Evolutionary conservation across 1,140 invertebrate genomes (phyloP).

Genomic region (Zophobas morio): DNA sequence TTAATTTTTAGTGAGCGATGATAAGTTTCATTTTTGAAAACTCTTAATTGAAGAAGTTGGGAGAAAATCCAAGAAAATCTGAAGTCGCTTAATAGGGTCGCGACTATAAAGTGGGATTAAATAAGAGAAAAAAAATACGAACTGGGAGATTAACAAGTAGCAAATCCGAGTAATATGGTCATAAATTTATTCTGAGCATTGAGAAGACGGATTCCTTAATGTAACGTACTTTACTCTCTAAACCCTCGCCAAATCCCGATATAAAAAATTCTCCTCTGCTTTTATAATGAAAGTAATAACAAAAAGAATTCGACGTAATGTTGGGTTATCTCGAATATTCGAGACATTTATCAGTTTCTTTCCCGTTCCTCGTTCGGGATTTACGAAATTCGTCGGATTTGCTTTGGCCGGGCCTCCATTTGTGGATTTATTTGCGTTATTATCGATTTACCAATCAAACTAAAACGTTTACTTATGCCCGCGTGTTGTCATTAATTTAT

Average conservation of each 20-base stretch:
- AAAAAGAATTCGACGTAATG: neutral
- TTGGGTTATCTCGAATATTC: neutral
- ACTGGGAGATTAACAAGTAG: neutral
- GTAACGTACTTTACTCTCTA: too few species aligned
- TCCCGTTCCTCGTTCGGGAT: neutral
- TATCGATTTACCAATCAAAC: conserved; percentile 19
- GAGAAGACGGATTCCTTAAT: neutral
- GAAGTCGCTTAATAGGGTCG: conserved; percentile 1
- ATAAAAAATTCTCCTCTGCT: neutral
- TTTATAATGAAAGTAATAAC: neutral
- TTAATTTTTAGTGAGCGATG: too few species aligned
- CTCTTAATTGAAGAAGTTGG: neutral
- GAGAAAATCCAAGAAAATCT: neutral
- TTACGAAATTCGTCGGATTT: neutral
- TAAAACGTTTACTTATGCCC: conserved; percentile 41
- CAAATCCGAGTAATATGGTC: neutral
- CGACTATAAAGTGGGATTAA: conserved; percentile 9
- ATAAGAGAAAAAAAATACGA: neutral
- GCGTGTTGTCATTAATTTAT: conserved; percentile 26
- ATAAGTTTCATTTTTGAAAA: neutral
- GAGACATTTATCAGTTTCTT: neutral
- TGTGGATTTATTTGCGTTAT: conserved; percentile 26
- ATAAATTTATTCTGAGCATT: neutral
- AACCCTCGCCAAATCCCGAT: neutral
- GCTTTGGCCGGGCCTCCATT: neutral